Evolutionary conservation across 1,140 invertebrate species (phyloP), one percentile per base, ranked within the genome.

Genomic region (Brachionus manjavacas): DNA sequence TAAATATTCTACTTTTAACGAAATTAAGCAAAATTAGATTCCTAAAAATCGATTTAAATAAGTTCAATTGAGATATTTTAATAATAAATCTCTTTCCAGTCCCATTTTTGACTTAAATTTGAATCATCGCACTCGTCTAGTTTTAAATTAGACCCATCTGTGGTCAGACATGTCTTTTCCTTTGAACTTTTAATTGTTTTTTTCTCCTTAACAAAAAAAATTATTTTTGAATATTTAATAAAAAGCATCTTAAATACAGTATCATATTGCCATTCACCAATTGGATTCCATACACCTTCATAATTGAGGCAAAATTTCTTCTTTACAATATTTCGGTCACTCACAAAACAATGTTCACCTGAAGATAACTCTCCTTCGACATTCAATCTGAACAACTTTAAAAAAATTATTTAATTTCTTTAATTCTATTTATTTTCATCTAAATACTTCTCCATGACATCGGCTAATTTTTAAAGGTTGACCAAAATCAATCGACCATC

Each of bases 281-380:
- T 35, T n/a, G 83, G 83, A n/a, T 84, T 76, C 83, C 83, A 84
- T 41, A 43, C 23, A 3, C 83, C 83, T 23, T 64, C 16, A 84
- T 84, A 72, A 64, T 84, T 43, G 8, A 84, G 60, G 60, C 83
- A 84, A 64, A 84, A 84, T 55, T 84, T 84, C 23, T 84, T 76
- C n/a, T 74, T 76, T 35, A 84, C 83, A 25, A 74, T 84, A 43
- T 74, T 72, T 25, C 60, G 16, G 74, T 84, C 70, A 35, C 55
- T 43, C 6, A 84, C 68, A 55, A 84, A 84, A 68, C 84, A 84
- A 79, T 84, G 74, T 74, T 84, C 84, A 23, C 84, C 84, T n/a
- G 52, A 49, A 8, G 84, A 84, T 20, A 84, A 25, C 43, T 84
- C 84, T 4, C 84, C 84, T 84, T 84, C 74, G 1, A 66, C 66